phyloP scores from a whole-genome alignment of 2,113 vertebrate genomes.

The Ia io region DNA sequence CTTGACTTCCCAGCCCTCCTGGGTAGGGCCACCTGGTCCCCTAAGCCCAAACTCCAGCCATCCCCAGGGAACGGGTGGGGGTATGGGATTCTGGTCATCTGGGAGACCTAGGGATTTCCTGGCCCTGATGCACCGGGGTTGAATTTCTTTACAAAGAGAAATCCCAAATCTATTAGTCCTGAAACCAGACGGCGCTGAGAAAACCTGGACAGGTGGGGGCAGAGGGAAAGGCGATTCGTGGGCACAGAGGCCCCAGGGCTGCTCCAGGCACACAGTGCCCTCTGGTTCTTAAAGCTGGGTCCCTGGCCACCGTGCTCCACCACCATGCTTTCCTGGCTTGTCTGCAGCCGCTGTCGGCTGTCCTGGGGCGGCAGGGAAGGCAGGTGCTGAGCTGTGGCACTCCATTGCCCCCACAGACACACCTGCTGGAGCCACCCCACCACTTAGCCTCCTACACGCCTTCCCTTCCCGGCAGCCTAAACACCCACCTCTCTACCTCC shows the following conservation, averaged over 20 bases:
- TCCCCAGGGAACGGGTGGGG: not conserved
- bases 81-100: not conserved
- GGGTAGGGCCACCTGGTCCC: not conserved
- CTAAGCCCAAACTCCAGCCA: not conserved
- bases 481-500: not conserved
- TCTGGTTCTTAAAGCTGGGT: not conserved
- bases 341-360: not conserved
- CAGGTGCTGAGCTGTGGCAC: no score
- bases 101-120: not conserved
- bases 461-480: not conserved
- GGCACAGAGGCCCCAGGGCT: fast-evolving
- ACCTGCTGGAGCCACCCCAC: not conserved
- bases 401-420: not conserved
- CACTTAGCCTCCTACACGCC: not conserved
- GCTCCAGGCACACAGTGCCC: not conserved
- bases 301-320: not conserved
- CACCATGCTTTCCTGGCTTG: not conserved
- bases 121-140: not conserved
- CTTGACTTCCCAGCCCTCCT: not conserved
- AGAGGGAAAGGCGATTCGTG: not conserved
- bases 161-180: slow-evolving; percentile 25
- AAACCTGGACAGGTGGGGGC: not conserved
- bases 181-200: not conserved
- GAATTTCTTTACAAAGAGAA: slow-evolving; percentile 33
- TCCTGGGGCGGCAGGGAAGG: not conserved